These are phyloP conservation scores for Lucifuga dentata DNA, from an alignment of 2,113 vertebrate genomes.

Conservation along the genomic window DNA sequence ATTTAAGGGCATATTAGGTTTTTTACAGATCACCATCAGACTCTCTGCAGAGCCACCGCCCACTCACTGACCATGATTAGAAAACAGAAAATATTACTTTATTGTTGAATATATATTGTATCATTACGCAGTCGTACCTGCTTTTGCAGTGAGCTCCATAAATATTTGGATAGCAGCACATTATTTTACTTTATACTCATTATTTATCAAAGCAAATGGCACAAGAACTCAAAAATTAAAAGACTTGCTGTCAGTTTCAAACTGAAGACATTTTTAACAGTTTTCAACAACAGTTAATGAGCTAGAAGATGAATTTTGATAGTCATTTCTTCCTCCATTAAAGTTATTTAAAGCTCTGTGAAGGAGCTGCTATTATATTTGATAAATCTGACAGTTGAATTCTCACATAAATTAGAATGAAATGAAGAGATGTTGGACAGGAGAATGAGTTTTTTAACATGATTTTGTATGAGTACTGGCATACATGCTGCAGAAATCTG, in stretches of 20 bases:
- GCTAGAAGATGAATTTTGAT: background rate
- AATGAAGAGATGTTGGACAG: background rate
- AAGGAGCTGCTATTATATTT: no score
- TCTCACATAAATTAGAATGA: background rate
- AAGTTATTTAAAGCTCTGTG: no score
- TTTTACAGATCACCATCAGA: constrained; percentile 32
- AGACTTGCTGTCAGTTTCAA: constrained; percentile 13
- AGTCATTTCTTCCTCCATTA: background rate
- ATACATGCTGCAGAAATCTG: constrained; percentile 14
- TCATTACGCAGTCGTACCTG: constrained; percentile 39
- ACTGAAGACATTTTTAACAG: background rate
- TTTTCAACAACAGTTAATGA: background rate
- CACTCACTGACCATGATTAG: constrained; percentile 5
- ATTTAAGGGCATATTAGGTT: constrained; percentile 29
- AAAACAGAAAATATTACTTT: constrained; percentile 38
- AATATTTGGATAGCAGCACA: constrained; percentile 52
- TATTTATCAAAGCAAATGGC: constrained; percentile 29
- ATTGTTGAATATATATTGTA: constrained; percentile 41
- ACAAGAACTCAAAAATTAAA: constrained; percentile 19
- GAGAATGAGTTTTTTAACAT: background rate
- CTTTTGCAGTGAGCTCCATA: constrained; percentile 40
- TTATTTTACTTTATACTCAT: constrained; percentile 23
- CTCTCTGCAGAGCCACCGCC: constrained; percentile 27
- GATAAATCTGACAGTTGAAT: background rate
- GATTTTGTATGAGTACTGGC: background rate